Evolutionary conservation across 1,140 invertebrate genomes (phyloP), one percentile per base, ranked within the genome.

Genomic region (Piezodorus guildinii): DNA sequence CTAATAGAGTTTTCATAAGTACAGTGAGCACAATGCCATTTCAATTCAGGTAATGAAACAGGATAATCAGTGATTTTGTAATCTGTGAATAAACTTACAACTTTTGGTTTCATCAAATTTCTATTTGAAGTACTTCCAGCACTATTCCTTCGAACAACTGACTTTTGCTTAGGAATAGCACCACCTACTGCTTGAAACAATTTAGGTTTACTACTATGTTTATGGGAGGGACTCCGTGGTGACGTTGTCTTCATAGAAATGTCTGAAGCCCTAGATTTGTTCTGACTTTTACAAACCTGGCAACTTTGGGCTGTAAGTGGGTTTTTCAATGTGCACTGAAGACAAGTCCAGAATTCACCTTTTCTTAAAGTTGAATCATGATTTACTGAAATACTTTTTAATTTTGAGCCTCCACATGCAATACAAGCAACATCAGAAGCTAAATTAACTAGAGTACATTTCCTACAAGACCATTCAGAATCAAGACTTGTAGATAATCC

Each of bases 401-500:
- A 75, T 70, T 88, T 85, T 0, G 88, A 89, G 16, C 87, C 88
- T 23, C 88, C 88, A 74, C 91, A 94, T 0, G 87, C 89, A 9
- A 85, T 83, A 71, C 91, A 94, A 0, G 83, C 84, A 60, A 81
- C 78, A 9, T 82, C 80, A 21, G 78, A 75, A 0, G 79, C 78
- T 21, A 82, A 80, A 76, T 94, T 94, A 3, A 91, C 79, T 52
- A 94, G 77, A 1, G 91, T 94, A 73, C 91, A 94, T 70, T 91
- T 91, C 67, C 84, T 84, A 72, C 91, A 94, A 6, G 87, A 86
- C 91, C 91, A 94, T 17, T 82, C 80, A 60, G 54, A 46, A 25
- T 66, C 65, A 51, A 25, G 21, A 19, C 46, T 44, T 17, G 63
- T 45, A 21, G 49, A 49, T 12, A 62, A 16, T 16, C n/a, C 17